Evolutionary conservation across 2,797 vertebrate genomes (phyloP), one percentile per base, ranked within the genome.

Genomic region (Crax fasciolata): DNA sequence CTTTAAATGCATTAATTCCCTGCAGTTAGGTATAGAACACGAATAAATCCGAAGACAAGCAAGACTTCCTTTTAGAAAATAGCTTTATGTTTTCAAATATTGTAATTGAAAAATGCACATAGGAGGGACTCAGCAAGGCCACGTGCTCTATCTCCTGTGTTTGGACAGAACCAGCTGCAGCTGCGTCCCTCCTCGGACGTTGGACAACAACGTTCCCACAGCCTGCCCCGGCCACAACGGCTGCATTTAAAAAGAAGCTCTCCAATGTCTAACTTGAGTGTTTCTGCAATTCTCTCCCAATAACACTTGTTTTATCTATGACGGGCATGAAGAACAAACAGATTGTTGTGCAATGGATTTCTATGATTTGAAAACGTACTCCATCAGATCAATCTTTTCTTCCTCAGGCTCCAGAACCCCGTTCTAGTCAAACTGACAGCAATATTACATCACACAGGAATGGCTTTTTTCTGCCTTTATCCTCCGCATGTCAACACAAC

Each of bases 231-330:
- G 38, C 30, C 25, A 41, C 17, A 24, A n/a, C 2, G 32, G 7
- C 27, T 0, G 0, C 35, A 46, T 21, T 71, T 30, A 27, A 73
- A 79, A 87, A 43, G 10, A 11, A 8, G 8, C 28, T 93, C 76
- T 35, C 28, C 59, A 49, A 84, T 4, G 27, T 63, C 63, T 74
- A 25, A 58, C 66, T 43, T 62, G 13, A 77, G 44, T 14, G 21
- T 71, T 82, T 74, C 78, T 83, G 41, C 38, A 89, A 17, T 87
- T 92, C 84, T 74, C 41, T 79, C 44, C 48, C 32, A 43, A 82
- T 61, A 59, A 19, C 59, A 32, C 67, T 73, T 52, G 51, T 80
- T 92, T 55, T 87, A 76, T n/a, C 4, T 15, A 48, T 35, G 80
- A 14, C 62, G 28, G 66, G 30, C 41, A 78, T 1, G 28, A 68